These are phyloP conservation scores for Drosophila atripex DNA, from an alignment of 2,888 invertebrate species.

Conservation along the genomic window DNA sequence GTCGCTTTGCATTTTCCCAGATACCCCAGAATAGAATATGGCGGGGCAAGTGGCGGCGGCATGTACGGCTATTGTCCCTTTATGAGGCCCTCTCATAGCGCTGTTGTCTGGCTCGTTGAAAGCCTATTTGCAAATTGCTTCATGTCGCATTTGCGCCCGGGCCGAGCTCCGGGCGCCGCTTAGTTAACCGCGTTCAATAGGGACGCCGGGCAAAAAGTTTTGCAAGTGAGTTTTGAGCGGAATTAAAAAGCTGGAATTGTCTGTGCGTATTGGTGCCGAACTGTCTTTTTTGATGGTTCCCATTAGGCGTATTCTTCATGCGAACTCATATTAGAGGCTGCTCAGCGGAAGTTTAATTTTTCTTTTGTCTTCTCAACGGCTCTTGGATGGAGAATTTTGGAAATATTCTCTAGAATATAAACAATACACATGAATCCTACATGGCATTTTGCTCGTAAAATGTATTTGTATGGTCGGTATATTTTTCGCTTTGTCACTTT, in stretches of 20 bases:
- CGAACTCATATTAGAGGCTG: background rate
- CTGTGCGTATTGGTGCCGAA: background rate
- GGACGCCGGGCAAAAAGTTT: constrained; percentile 2
- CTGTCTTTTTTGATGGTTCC: constrained; percentile 2
- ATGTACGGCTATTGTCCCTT: constrained; percentile 5
- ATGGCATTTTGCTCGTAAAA: too few relatives aligned
- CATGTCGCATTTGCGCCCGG: constrained; percentile 51
- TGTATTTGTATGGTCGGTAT: too few relatives aligned
- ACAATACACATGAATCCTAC: background rate
- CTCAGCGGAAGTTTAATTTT: background rate
- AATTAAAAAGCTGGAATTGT: background rate
- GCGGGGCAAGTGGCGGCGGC: background rate
- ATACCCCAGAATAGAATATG: background rate
- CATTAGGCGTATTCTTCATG: background rate
- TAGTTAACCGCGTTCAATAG: constrained; percentile 39
- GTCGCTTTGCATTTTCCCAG: background rate
- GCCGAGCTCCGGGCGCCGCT: constrained; percentile 38
- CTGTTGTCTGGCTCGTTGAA: constrained; percentile 33
- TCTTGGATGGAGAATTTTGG: background rate
- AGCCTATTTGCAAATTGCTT: constrained; percentile 73
- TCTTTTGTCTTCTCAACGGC: background rate
- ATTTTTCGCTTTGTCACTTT: too few relatives aligned
- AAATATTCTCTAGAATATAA: background rate
- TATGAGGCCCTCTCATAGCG: constrained; percentile 9
- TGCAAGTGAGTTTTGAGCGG: background rate